Conservation (phyloP, 2,113 vertebrate species). For the Menidia beryllina region DNA sequence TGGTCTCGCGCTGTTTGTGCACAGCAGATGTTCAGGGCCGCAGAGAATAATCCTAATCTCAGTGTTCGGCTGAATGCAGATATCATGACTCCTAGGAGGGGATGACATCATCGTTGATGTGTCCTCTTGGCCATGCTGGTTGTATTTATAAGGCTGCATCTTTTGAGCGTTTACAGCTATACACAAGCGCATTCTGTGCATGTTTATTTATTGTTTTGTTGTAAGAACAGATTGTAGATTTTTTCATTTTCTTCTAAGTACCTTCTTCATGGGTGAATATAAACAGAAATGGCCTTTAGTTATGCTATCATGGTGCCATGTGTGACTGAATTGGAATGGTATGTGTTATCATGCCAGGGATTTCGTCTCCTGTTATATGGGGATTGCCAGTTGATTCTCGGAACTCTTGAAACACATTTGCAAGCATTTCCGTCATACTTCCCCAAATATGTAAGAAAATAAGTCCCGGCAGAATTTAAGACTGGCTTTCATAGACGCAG, state of each 20-base stretch:
- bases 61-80: conserved; percentile 55
- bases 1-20: conserved; percentile 43
- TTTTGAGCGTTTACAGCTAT: not conserved
- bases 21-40: conserved; percentile 59
- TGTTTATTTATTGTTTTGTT: not conserved
- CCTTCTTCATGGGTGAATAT: not conserved
- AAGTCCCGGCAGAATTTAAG: not conserved
- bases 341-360: conserved; percentile 30
- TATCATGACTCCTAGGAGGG: conserved; percentile 49
- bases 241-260: not conserved
- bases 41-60: conserved; percentile 76
- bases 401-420: conserved; percentile 44
- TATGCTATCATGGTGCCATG: conserved; percentile 14
- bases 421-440: conserved; percentile 20
- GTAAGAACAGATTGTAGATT: not conserved
- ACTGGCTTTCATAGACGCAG: not conserved
- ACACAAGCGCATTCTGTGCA: not conserved
- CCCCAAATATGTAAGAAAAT: conserved; percentile 22
- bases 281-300: conserved; percentile 26
- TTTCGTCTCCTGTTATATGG: conserved; percentile 40
- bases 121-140: conserved; percentile 19
- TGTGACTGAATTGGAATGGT: conserved; percentile 31
- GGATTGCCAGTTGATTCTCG: conserved; percentile 47
- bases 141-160: conserved; percentile 9
- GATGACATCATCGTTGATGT: conserved; percentile 57